These are phyloP conservation scores for Aphidius colemani DNA, from an alignment of 2,888 invertebrate genomes.

Conservation along the genomic window DNA sequence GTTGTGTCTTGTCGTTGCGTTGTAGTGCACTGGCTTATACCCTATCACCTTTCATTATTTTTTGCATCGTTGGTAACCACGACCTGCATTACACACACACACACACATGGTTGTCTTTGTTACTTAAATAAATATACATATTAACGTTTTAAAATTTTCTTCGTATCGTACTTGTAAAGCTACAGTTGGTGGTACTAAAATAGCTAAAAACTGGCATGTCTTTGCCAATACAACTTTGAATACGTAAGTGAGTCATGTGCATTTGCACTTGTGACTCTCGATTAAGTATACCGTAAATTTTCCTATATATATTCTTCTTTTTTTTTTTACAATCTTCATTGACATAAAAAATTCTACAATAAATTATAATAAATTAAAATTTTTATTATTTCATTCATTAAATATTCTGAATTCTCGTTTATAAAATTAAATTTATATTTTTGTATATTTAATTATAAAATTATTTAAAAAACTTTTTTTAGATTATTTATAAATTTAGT, in stretches of 20 bases:
- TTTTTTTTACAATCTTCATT: conserved; percentile 37
- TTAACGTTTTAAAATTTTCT: background rate
- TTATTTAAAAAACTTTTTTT: no score
- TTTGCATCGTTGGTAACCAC: conserved; percentile 47
- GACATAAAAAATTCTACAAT: conserved; percentile 41
- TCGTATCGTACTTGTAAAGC: conserved; percentile 30
- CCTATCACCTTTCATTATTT: conserved; percentile 32
- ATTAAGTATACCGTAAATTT: conserved; percentile 30
- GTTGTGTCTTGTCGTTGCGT: background rate
- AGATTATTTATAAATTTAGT: no score
- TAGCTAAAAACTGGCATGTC: conserved; percentile 35
- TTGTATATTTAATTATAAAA: no score
- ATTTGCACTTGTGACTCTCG: conserved; percentile 13
- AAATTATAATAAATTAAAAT: background rate
- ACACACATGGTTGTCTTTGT: conserved; percentile 24
- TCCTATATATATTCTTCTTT: conserved; percentile 3
- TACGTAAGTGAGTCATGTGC: conserved; percentile 26
- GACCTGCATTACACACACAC: conserved; percentile 49
- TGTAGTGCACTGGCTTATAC: conserved; percentile 13
- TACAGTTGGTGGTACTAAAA: conserved; percentile 37
- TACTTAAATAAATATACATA: conserved; percentile 26
- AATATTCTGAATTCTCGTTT: no score
- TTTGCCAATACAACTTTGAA: conserved; percentile 31
- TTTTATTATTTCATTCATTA: conserved; percentile 40
- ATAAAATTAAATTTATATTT: no score